Evolutionary conservation across 2,797 vertebrate genomes (phyloP).

Genomic region (Apogon talboti): DNA sequence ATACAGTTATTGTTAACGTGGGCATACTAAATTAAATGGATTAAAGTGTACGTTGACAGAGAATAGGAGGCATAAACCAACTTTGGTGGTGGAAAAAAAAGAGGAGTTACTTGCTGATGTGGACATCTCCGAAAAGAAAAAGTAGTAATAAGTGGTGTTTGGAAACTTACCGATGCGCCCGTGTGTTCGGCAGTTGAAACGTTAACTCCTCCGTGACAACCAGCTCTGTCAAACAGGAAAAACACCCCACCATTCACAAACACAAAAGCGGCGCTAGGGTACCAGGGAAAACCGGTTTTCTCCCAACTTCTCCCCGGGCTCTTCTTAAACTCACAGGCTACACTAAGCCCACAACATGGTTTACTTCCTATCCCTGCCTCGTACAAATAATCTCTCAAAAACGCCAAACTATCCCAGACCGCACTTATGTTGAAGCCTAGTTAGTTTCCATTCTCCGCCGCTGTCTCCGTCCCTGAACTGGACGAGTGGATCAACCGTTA

Average conservation of each 20-base stretch:
- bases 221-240: slow-evolving; percentile 59
- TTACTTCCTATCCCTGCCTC: background rate
- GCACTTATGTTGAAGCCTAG: slow-evolving; percentile 12
- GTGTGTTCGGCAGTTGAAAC: background rate
- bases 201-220: slow-evolving; percentile 37
- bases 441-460: slow-evolving; percentile 29
- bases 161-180: slow-evolving; percentile 58
- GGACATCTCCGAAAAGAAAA: background rate
- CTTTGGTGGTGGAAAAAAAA: background rate
- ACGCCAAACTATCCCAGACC: background rate
- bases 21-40: background rate
- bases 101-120: background rate
- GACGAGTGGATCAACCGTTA: background rate
- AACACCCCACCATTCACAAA: slow-evolving; percentile 40
- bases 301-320: slow-evolving; percentile 29
- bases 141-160: background rate
- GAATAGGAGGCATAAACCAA: background rate
- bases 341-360: slow-evolving; percentile 19
- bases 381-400: background rate
- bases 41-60: slow-evolving; percentile 1
- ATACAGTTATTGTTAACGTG: slow-evolving; percentile 10
- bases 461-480: slow-evolving; percentile 15
- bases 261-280: slow-evolving; percentile 40
- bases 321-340: slow-evolving; percentile 11
- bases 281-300: slow-evolving; percentile 63